These are phyloP conservation scores for Meles meles DNA, from an alignment of 2,113 vertebrate genomes.

Conservation along the genomic window DNA sequence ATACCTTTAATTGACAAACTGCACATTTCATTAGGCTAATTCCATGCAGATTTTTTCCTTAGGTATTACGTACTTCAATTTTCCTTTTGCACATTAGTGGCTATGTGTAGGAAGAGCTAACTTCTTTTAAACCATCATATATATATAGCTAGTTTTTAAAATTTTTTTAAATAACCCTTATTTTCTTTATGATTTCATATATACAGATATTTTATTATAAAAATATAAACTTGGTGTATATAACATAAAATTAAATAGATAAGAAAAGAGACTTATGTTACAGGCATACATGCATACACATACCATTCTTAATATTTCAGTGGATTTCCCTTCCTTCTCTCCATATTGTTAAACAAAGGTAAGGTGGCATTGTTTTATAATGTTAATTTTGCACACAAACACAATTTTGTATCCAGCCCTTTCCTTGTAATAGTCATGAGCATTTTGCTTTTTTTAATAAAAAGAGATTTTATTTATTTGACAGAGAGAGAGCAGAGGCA, in stretches of 20 bases:
- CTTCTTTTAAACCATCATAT: background rate
- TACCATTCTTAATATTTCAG: constrained; percentile 2
- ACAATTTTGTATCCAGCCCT: background rate
- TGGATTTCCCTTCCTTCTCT: background rate
- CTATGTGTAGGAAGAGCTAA: background rate
- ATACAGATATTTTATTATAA: background rate
- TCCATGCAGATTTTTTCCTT: background rate
- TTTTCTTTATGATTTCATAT: background rate
- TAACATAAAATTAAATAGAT: constrained; percentile 5
- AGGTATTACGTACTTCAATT: background rate
- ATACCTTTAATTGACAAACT: background rate
- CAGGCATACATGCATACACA: background rate
- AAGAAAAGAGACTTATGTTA: background rate
- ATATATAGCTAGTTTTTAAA: background rate
- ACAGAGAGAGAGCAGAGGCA: background rate
- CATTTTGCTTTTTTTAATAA: background rate
- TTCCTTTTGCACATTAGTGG: background rate
- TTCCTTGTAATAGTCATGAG: background rate
- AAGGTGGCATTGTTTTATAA: background rate
- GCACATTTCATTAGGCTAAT: background rate
- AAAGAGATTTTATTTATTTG: background rate
- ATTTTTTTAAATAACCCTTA: background rate
- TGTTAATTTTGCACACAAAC: background rate
- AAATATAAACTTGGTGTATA: background rate
- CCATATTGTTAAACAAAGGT: background rate